Conservation (phyloP, 2,888 invertebrate species). For the Xanthia icteritia region DNA sequence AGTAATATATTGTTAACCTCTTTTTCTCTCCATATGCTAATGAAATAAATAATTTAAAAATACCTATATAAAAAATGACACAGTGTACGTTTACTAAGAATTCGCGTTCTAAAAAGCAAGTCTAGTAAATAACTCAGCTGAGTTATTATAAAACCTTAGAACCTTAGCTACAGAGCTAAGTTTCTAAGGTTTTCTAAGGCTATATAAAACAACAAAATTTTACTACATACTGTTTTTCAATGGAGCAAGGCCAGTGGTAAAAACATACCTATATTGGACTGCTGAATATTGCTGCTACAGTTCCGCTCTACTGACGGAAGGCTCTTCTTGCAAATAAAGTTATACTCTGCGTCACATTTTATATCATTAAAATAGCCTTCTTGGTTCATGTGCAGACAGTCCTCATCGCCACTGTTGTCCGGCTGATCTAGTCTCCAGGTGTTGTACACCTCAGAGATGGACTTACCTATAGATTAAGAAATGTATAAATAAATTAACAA, state of each 20-base stretch:
- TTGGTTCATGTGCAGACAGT: slow-evolving; percentile 69
- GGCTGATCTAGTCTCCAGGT: not conserved
- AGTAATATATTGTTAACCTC: no score
- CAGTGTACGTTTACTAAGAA: no score
- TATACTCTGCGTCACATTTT: slow-evolving; percentile 69
- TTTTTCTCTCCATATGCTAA: no score
- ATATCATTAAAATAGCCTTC: slow-evolving; percentile 72
- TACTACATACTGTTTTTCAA: not conserved
- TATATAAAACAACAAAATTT: not conserved
- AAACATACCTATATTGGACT: slow-evolving; percentile 61
- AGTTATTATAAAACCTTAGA: not conserved
- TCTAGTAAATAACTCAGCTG: no score
- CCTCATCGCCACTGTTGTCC: slow-evolving; percentile 56
- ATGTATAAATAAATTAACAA: not conserved
- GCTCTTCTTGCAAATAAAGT: slow-evolving; percentile 82
- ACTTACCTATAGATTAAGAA: slow-evolving; percentile 1
- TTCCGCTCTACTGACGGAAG: slow-evolving; percentile 76
- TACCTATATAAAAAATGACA: no score
- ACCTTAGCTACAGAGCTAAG: no score
- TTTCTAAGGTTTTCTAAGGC: no score
- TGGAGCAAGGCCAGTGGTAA: no score
- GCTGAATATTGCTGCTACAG: slow-evolving; percentile 71
- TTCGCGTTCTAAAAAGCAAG: no score
- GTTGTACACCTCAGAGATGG: slow-evolving; percentile 1
- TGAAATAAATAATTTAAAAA: no score